A percentile compares a stretch with the other conserved stretches of the same genome.
Conservation (phyloP, 2,113 vertebrate species). For the Sprattus sprattus region DNA sequence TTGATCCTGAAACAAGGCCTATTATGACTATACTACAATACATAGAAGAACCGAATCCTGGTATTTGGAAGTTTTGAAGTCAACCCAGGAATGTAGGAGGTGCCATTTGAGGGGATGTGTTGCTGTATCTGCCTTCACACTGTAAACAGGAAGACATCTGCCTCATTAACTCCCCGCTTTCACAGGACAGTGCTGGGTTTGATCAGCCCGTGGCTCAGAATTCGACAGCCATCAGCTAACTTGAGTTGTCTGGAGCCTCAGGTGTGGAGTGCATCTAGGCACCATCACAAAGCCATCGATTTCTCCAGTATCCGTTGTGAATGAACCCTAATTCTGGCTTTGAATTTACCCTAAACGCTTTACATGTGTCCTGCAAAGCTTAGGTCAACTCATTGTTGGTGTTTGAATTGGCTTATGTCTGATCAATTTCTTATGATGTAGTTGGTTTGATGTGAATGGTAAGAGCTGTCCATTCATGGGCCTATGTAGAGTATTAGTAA, state of each 20-base stretch:
- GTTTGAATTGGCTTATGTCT: neutral
- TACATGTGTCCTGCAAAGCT: too few species aligned
- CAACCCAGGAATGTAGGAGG: neutral
- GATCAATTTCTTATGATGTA: too few species aligned
- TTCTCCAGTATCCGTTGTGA: neutral
- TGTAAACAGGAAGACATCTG: slow-evolving; percentile 9
- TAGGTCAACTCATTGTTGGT: neutral
- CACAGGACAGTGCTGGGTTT: slow-evolving; percentile 4
- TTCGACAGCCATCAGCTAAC: neutral
- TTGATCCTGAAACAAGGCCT: too few species aligned
- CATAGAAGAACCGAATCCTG: too few species aligned
- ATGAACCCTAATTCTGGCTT: neutral
- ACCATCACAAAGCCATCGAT: neutral
- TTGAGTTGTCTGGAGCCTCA: neutral
- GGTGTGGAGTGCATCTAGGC: neutral
- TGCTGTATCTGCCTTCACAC: neutral
- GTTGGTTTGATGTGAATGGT: too few species aligned
- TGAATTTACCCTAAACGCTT: neutral
- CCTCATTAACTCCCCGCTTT: slow-evolving; percentile 2
- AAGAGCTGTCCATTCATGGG: too few species aligned
- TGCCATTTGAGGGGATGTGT: neutral
- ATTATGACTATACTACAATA: too few species aligned
- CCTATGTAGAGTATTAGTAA: too few species aligned
- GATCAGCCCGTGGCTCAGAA: slow-evolving; percentile 6
- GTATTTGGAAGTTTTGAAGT: neutral